Evolutionary conservation across 2,113 vertebrate genomes (phyloP).

Genomic region (Salvelinus alpinus): DNA sequence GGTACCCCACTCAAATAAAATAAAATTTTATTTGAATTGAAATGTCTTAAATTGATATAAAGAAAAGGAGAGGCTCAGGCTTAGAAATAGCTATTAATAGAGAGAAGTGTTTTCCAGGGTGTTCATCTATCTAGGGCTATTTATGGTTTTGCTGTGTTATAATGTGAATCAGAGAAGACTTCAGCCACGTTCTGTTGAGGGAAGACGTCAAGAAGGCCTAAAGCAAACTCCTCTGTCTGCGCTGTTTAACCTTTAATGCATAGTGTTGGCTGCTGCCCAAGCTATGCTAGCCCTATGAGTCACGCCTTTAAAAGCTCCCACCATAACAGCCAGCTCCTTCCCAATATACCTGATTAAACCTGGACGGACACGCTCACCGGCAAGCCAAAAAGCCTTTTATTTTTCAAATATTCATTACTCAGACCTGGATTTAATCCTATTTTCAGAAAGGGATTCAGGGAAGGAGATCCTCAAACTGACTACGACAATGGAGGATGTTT

Average conservation of each 20-base stretch:
- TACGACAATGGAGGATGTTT: background rate
- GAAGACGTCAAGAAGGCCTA: constrained; percentile 21
- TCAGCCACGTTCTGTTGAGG: constrained; percentile 29
- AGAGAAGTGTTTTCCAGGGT: constrained; percentile 32
- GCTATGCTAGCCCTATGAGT: constrained; percentile 54
- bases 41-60: background rate
- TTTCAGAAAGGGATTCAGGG: constrained; percentile 35
- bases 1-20: background rate
- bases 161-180: constrained; percentile 27
- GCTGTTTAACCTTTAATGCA: constrained; percentile 41
- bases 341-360: constrained; percentile 75
- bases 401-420: constrained; percentile 58
- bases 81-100: constrained; percentile 49
- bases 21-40: background rate
- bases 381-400: constrained; percentile 71
- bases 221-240: constrained; percentile 40
- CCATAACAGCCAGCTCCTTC: constrained; percentile 56
- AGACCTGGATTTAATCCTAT: constrained; percentile 50
- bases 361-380: constrained; percentile 49
- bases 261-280: constrained; percentile 56
- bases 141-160: constrained; percentile 4
- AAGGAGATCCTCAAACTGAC: constrained; percentile 33
- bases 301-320: constrained; percentile 67
- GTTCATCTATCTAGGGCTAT: constrained; percentile 12
- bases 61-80: constrained; percentile 25